A percentile compares a stretch with the other conserved stretches of the same genome.
These are phyloP conservation scores for Aricia agestis DNA, from an alignment of 1,140 invertebrate genomes.

Conservation along the genomic window DNA sequence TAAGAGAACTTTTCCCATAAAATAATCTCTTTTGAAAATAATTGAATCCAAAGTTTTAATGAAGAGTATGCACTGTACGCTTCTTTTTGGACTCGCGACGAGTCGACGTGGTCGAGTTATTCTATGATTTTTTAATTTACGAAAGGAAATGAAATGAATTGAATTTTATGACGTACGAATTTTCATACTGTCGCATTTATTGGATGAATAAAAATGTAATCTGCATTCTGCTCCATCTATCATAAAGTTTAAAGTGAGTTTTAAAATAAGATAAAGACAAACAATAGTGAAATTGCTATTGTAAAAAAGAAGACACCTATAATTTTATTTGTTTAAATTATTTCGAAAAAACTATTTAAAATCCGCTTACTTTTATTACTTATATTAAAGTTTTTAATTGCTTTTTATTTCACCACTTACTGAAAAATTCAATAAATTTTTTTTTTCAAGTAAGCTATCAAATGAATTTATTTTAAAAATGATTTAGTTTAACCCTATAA, in stretches of 20 bases:
- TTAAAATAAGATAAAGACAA: too few relatives aligned
- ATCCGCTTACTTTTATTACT: too few relatives aligned
- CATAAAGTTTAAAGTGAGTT: not conserved
- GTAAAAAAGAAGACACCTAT: too few relatives aligned
- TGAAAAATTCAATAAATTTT: too few relatives aligned
- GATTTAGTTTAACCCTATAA: too few relatives aligned
- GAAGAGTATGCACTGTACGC: not conserved
- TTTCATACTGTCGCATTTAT: not conserved
- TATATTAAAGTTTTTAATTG: too few relatives aligned
- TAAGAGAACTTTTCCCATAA: not conserved
- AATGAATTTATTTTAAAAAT: too few relatives aligned
- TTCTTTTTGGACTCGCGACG: not conserved
- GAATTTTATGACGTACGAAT: not conserved
- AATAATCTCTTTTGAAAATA: constrained; percentile 1
- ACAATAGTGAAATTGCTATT: too few relatives aligned
- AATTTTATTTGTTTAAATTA: too few relatives aligned
- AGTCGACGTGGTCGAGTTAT: not conserved
- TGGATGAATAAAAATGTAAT: not conserved
- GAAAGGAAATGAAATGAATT: not conserved
- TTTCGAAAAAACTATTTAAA: too few relatives aligned
- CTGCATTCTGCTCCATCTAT: not conserved
- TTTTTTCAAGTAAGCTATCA: too few relatives aligned
- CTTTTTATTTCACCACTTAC: too few relatives aligned
- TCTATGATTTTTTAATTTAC: not conserved
- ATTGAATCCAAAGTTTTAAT: constrained; percentile 7